Evolutionary conservation across 1,140 invertebrate species (phyloP).

Genomic region (Drosophila rhopaloa): DNA sequence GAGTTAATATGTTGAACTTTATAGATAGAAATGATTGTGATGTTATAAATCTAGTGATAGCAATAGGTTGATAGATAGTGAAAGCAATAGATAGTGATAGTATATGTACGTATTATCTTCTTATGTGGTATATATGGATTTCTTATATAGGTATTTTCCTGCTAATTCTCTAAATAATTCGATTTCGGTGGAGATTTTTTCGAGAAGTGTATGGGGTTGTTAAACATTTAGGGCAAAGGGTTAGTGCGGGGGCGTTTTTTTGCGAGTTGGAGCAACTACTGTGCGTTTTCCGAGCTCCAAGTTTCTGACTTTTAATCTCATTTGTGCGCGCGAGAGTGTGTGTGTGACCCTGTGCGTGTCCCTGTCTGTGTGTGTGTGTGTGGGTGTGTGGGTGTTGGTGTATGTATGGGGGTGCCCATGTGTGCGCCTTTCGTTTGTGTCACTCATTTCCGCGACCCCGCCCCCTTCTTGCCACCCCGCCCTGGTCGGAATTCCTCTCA

Average conservation of each 20-base stretch:
- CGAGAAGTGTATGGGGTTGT: not conserved
- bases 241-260: conserved; percentile 27
- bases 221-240: conserved; percentile 3
- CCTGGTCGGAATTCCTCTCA: conserved; percentile 24
- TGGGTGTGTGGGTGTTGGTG: conserved; percentile 8
- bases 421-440: conserved; percentile 25
- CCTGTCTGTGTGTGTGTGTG: conserved; percentile 8
- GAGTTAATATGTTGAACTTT: too few species aligned
- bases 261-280: conserved; percentile 26
- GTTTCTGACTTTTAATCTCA: conserved; percentile 77
- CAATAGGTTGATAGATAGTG: too few species aligned
- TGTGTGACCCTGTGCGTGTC: conserved; percentile 15
- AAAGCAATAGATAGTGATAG: too few species aligned
- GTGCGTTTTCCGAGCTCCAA: conserved; percentile 14
- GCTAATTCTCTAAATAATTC: too few species aligned
- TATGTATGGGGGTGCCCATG: conserved; percentile 3
- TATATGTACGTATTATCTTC: too few species aligned
- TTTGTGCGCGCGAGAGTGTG: conserved; percentile 41
- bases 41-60: too few species aligned
- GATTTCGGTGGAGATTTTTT: not conserved
- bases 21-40: too few species aligned
- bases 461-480: not conserved
- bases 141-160: too few species aligned
- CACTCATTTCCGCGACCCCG: conserved; percentile 41
- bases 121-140: too few species aligned